A percentile compares a stretch with the other conserved stretches of the same genome.
phyloP scores from a whole-genome alignment of 2,797 vertebrate genomes.

The Hippoglossus hippoglossus region DNA sequence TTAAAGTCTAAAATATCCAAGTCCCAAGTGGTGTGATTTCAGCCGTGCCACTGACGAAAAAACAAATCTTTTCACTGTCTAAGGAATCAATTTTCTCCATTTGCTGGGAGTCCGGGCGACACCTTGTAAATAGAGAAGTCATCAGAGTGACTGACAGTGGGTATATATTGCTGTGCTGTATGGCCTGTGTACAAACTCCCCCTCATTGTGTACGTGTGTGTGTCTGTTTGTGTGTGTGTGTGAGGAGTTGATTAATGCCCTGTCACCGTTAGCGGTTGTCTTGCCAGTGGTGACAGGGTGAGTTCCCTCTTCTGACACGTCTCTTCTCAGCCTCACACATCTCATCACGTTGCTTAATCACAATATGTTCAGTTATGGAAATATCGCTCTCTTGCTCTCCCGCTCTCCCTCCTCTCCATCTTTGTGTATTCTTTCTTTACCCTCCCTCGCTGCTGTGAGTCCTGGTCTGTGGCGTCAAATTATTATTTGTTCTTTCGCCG shows the following conservation, averaged over 20 bases:
- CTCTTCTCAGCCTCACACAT: constrained; percentile 48
- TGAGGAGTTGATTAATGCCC: constrained; percentile 71
- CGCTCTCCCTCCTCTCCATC: not conserved
- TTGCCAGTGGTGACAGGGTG: constrained; percentile 50
- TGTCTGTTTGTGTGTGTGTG: constrained; percentile 21
- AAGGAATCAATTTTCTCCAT: constrained; percentile 37
- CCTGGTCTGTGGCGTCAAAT: constrained; percentile 67
- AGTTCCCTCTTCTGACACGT: constrained; percentile 42
- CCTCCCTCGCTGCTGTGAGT: constrained; percentile 42
- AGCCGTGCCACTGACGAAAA: constrained; percentile 23
- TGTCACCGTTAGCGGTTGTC: constrained; percentile 64
- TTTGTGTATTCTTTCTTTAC: constrained; percentile 41
- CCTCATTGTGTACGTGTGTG: not conserved
- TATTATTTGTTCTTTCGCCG: constrained; percentile 77
- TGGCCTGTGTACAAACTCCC: constrained; percentile 31
- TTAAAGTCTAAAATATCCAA: constrained; percentile 31
- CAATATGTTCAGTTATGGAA: constrained; percentile 63
- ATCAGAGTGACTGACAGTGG: constrained; percentile 51
- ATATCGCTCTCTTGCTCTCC: constrained; percentile 26
- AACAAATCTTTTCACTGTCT: constrained; percentile 26
- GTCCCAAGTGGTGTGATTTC: constrained; percentile 32
- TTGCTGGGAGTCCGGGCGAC: constrained; percentile 27
- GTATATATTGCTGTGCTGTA: constrained; percentile 18
- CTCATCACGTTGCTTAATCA: constrained; percentile 57
- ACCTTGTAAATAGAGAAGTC: constrained; percentile 52